These are phyloP conservation scores for Volucella inflata DNA, from an alignment of 2,888 invertebrate genomes.

Conservation along the genomic window DNA sequence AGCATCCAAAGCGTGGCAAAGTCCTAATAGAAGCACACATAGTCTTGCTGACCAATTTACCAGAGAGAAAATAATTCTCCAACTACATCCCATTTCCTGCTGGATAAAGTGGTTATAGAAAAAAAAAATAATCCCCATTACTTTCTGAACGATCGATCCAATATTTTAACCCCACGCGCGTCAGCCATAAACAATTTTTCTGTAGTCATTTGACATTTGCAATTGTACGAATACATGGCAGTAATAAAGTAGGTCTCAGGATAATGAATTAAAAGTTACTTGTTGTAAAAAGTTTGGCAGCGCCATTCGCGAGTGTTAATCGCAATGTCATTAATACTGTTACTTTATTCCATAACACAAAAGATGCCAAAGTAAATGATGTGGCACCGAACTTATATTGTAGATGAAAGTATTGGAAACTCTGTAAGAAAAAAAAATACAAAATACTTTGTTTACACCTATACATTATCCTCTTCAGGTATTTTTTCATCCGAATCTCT, in stretches of 20 bases:
- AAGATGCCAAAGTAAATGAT: constrained; percentile 23
- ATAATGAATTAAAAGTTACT: constrained; percentile 64
- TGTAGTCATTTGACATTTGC: constrained; percentile 30
- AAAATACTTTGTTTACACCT: constrained; percentile 59
- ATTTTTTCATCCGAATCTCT: constrained; percentile 53
- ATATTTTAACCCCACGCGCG: constrained; percentile 47
- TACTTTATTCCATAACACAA: constrained; percentile 32
- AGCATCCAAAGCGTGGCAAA: constrained; percentile 49
- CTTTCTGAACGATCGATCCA: constrained; percentile 20
- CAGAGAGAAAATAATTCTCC: background rate
- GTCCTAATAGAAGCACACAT: constrained; percentile 18
- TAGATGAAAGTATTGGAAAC: background rate
- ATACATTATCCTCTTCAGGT: constrained; percentile 56
- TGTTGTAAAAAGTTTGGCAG: constrained; percentile 46
- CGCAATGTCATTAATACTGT: constrained; percentile 60
- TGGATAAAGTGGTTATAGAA: constrained; percentile 6
- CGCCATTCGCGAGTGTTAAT: constrained; percentile 39
- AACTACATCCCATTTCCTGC: constrained; percentile 32
- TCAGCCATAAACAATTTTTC: constrained; percentile 34
- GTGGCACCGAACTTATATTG: constrained; percentile 35
- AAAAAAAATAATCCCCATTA: constrained; percentile 5
- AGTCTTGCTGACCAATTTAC: constrained; percentile 46
- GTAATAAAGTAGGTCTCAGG: constrained; percentile 14
- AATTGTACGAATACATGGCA: no score
- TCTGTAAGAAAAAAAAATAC: background rate